Evolutionary conservation across 2,797 vertebrate genomes (phyloP).

Genomic region (Pangasius larnaudii): DNA sequence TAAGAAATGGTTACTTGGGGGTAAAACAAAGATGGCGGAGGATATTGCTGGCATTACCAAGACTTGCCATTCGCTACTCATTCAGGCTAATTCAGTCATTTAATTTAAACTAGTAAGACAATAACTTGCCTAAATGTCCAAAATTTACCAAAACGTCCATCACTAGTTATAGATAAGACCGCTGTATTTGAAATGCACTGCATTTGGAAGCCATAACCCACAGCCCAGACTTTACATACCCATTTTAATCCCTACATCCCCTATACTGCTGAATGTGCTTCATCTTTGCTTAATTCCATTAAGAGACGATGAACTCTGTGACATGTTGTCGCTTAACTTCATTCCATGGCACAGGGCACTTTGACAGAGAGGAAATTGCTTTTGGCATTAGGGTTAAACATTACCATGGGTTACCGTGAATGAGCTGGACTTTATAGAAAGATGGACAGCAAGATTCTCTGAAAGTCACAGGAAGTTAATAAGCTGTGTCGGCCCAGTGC

Average conservation of each 20-base stretch:
- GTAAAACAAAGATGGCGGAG: neutral
- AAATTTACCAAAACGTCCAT: neutral
- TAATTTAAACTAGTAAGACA: neutral
- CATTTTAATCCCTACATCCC: neutral
- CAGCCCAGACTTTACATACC: neutral
- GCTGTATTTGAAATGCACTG: neutral
- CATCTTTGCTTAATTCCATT: neutral
- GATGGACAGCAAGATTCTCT: constrained; percentile 16
- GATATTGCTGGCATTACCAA: neutral
- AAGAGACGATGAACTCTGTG: neutral
- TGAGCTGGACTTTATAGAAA: constrained; percentile 54
- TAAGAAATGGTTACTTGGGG: neutral
- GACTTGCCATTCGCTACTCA: neutral
- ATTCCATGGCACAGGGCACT: constrained; percentile 32
- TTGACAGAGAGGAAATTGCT: constrained; percentile 69
- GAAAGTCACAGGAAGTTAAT: constrained; percentile 47
- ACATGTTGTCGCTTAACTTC: neutral
- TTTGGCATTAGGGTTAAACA: constrained; percentile 65
- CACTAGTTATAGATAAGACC: neutral
- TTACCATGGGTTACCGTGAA: constrained; percentile 51
- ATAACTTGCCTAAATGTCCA: neutral
- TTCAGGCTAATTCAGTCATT: neutral
- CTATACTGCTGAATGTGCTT: neutral
- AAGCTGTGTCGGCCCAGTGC: neutral
- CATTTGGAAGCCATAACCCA: neutral